Base-by-base conservation (phyloP, 1,140 invertebrate genomes). In the Drosophila gunungcola region DNA sequence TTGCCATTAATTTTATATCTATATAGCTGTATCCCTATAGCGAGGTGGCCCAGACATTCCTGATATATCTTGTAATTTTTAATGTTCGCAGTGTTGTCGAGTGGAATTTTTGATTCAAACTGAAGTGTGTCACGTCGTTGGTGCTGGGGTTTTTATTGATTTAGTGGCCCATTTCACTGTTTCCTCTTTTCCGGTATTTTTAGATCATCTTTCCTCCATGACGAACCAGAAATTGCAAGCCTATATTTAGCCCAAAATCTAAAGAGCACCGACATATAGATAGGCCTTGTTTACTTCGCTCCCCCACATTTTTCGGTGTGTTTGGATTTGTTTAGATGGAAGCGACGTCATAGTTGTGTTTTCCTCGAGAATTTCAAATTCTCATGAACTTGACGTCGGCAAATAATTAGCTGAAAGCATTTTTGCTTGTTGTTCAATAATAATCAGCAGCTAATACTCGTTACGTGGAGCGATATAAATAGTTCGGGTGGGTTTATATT, bases 41-140 rank as follows among this genome's bases (percentile, higher is more conserved):
- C 25, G 13, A 11, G 11, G 58, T 38, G 72, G 46, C 27, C 27
- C 16, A 42, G 32, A 25, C 55, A 78, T 68, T 72, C 82, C 68
- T 72, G 74, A 75, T 86, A 75, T 72, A 79, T 73, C 83, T 88
- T 88, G 82, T 86, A 88, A 88, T 83, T 86, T 86, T 88, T 73
- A 72, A 88, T 86, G 82, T 88, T 88, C 84, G 75, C 83, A 88
- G 84, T 80, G 60, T 60, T 85, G 81, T 73, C 43, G 61, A 64
- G 65, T 46, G 36, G 21, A 60, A 39, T 63, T 63, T 57, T 67
- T 61, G 46, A 41, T 45, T 60, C 43, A 48, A 63, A 70, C 69
- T 62, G 60, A 88, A 88, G 67, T 88, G 84, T 88, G 84, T 79
- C 83, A 89, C 84, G 62, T 72, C 58, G 41, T 36, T 60, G 21